Conservation (phyloP, 2,888 invertebrate species). For the Calliopum simillimum region DNA sequence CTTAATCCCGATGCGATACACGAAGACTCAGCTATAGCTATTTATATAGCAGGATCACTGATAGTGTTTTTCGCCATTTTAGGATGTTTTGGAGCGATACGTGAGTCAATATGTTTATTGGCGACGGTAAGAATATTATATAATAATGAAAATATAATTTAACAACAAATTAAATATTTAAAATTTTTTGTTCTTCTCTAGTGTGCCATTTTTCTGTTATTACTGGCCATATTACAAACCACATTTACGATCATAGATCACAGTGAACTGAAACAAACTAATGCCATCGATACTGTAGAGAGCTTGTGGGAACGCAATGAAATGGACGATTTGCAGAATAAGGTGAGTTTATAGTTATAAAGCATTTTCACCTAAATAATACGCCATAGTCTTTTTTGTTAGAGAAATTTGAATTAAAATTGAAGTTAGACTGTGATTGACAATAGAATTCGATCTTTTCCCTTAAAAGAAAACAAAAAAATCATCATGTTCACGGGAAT, state of each 20-base stretch:
- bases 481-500: too few relatives aligned
- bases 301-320: conserved; percentile 65
- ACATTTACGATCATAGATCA: conserved; percentile 74
- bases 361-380: too few relatives aligned
- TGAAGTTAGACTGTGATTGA: too few relatives aligned
- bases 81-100: conserved; percentile 89
- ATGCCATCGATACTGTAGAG: conserved; percentile 69
- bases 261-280: conserved; percentile 72
- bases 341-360: neutral
- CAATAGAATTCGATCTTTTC: too few relatives aligned
- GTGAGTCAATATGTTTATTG: conserved; percentile 88
- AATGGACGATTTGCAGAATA: conserved; percentile 57
- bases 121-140: conserved; percentile 76
- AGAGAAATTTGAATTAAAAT: too few relatives aligned
- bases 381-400: too few relatives aligned
- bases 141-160: too few relatives aligned
- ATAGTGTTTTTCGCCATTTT: conserved; percentile 71
- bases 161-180: neutral
- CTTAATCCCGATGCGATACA: conserved; percentile 50
- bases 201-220: conserved; percentile 79
- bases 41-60: conserved; percentile 51
- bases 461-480: too few relatives aligned
- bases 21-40: conserved; percentile 47
- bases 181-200: conserved; percentile 55
- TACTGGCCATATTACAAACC: conserved; percentile 79